Conservation (phyloP, 2,797 vertebrate genomes). For the Lithobates sylvaticus region DNA sequence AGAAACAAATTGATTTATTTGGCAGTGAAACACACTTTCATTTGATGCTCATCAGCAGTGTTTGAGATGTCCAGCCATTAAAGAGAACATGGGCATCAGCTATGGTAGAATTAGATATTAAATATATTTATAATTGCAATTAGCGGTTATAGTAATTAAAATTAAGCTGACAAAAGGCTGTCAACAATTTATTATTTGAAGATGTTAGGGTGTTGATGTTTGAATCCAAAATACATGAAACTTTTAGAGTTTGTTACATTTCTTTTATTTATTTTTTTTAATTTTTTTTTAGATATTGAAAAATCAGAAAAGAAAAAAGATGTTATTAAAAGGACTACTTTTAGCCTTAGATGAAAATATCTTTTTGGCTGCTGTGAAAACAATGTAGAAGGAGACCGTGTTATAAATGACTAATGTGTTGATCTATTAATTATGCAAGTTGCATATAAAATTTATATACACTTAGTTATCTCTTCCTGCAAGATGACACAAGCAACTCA, state of each 20-base stretch:
- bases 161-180: neutral
- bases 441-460: constrained; percentile 50
- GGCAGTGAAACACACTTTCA: constrained; percentile 61
- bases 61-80: constrained; percentile 53
- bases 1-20: constrained; percentile 70
- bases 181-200: neutral
- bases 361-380: neutral
- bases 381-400: constrained; percentile 17
- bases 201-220: neutral
- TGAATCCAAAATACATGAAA: neutral
- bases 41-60: constrained; percentile 60
- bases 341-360: neutral
- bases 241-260: neutral
- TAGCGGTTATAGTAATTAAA: neutral
- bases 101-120: constrained; percentile 36
- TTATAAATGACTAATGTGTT: constrained; percentile 54
- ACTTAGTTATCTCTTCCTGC: constrained; percentile 28
- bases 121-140: neutral
- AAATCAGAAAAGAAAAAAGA: neutral
- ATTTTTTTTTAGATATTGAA: neutral
- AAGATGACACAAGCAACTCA: constrained; percentile 45
- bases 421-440: constrained; percentile 52
- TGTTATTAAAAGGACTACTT: neutral
- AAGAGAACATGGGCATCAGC: constrained; percentile 36
- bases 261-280: neutral